Evolutionary conservation across 2,113 vertebrate species (phyloP).

Genomic region (Ictalurus furcatus): DNA sequence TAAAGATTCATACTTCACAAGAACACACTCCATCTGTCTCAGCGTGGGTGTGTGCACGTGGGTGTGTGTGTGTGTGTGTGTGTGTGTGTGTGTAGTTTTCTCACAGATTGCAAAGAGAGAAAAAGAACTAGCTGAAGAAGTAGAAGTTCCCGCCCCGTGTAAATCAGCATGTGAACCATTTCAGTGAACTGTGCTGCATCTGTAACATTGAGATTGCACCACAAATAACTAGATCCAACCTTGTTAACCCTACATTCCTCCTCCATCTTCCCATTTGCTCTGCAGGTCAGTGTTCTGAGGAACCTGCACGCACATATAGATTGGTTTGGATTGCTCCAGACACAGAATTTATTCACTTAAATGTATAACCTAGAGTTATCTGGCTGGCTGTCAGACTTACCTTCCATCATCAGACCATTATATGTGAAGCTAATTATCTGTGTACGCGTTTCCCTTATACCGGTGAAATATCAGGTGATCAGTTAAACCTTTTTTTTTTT

Average conservation of each 20-base stretch:
- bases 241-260: not conserved
- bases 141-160: not conserved
- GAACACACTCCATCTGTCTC: conserved; percentile 48
- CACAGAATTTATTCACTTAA: not conserved
- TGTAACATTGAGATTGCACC: conserved; percentile 44
- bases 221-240: conserved; percentile 46
- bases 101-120: conserved; percentile 42
- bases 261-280: conserved; percentile 9
- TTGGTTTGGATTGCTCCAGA: not conserved
- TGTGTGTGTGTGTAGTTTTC: conserved; percentile 25
- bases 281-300: not conserved
- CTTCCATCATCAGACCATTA: not conserved
- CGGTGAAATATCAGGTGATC: too few relatives aligned
- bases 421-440: not conserved
- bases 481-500: too few relatives aligned
- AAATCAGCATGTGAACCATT: conserved; percentile 32
- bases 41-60: conserved; percentile 46
- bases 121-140: not conserved
- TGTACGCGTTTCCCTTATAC: too few relatives aligned
- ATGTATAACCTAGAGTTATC: not conserved
- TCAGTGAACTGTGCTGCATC: conserved; percentile 25
- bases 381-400: too few relatives aligned
- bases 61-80: conserved; percentile 12
- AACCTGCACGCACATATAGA: conserved; percentile 8
- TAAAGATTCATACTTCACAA: conserved; percentile 48